Conservation (phyloP, 2,797 vertebrate species). For the Knipowitschia caucasica region DNA sequence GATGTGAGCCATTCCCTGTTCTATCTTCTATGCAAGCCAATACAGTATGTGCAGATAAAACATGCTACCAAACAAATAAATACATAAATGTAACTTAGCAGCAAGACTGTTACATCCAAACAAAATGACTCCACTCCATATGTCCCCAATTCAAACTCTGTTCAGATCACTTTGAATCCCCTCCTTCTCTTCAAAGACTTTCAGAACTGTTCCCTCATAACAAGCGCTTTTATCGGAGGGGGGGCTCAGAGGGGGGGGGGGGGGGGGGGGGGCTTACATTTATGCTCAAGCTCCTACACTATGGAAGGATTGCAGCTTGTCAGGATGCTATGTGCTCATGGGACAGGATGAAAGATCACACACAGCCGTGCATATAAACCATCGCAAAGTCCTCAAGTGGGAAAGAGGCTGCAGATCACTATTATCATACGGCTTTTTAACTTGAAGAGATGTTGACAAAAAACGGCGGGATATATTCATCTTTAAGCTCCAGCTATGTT, state of each 20-base stretch:
- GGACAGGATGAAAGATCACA: conserved; percentile 58
- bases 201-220: conserved; percentile 12
- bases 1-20: background rate
- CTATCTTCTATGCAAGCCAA: background rate
- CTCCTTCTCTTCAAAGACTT: conserved; percentile 20
- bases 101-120: background rate
- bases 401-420: conserved; percentile 35
- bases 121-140: conserved; percentile 1
- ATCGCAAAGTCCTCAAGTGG: conserved; percentile 37
- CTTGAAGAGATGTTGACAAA: conserved; percentile 10
- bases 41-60: background rate
- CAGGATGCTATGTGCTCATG: conserved; percentile 41
- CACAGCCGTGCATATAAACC: conserved; percentile 50
- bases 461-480: conserved; percentile 12
- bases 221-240: conserved; percentile 24
- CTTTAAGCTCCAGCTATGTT: background rate
- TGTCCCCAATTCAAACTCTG: conserved; percentile 11
- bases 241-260: no score
- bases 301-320: conserved; percentile 30
- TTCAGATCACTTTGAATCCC: conserved; percentile 28
- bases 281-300: conserved; percentile 33
- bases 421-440: conserved; percentile 46
- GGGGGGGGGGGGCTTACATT: conserved; percentile 21
- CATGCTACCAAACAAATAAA: conserved; percentile 1
- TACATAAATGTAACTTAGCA: conserved; percentile 2